Evolutionary conservation across 2,888 invertebrate genomes (phyloP).

Genomic region (Podotricha telesiphe): DNA sequence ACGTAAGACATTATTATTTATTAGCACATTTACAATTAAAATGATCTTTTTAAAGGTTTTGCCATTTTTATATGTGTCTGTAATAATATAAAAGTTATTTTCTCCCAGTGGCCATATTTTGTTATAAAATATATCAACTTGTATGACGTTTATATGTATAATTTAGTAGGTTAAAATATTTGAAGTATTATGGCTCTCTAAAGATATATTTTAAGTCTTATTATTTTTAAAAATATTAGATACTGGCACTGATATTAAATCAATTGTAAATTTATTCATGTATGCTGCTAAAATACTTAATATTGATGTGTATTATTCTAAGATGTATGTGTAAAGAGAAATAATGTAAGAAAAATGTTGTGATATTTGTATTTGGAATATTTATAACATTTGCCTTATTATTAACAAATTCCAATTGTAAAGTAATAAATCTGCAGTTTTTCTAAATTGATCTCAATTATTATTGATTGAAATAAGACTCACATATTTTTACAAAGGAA

Average conservation of each 20-base stretch:
- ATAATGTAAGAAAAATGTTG: conserved; percentile 79
- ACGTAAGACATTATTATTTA: conserved; percentile 24
- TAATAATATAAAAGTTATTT: conserved; percentile 23
- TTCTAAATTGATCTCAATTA: conserved; percentile 9
- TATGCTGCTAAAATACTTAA: conserved; percentile 69
- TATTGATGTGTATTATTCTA: conserved; percentile 74
- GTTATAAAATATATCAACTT: conserved; percentile 50
- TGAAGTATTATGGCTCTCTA: conserved; percentile 60
- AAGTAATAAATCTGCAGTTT: conserved; percentile 12
- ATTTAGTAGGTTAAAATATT: conserved; percentile 51
- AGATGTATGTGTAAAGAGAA: conserved; percentile 77
- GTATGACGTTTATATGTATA: conserved; percentile 59
- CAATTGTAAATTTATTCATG: conserved; percentile 66
- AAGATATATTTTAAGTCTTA: conserved; percentile 46
- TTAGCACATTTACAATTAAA: conserved; percentile 48
- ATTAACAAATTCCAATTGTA: conserved; percentile 19
- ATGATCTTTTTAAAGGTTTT: conserved; percentile 45
- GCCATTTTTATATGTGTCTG: conserved; percentile 21
- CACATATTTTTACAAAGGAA: conserved; percentile 5
- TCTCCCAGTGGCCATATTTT: conserved; percentile 78
- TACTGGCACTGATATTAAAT: conserved; percentile 62
- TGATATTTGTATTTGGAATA: conserved; percentile 84
- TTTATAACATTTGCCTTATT: conserved; percentile 65
- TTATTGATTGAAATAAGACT: conserved; percentile 16
- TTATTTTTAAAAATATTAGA: conserved; percentile 55